Base-by-base conservation (phyloP, 2,888 invertebrate genomes). In the Sphaerophoria rueppellii region DNA sequence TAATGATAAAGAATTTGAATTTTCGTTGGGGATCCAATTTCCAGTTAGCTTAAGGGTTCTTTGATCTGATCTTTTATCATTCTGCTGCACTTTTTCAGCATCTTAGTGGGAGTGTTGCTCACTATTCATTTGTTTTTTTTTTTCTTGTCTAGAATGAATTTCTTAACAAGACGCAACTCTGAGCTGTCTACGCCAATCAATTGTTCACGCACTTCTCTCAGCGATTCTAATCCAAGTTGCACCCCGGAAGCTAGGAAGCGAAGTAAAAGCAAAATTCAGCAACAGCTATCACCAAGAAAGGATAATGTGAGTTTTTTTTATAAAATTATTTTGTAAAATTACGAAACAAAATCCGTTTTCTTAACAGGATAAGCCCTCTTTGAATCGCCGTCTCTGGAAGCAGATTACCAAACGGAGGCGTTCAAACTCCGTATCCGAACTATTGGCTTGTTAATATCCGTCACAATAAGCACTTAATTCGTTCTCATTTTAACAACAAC, bases 351-450 rank as follows among this genome's bases (percentile, higher is more conserved):
- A 12, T 48, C 54, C 12, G 55, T 63, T 72, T 34, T 61, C 11
- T 75, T 72, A 75, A 65, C 92, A 96, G 95, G 95, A 96, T 89
- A 95, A 95, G 91, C 95, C 95, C 90, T 95, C 95, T 90, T 92
- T 95, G 91, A 96, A 96, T 91, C 94, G 95, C 90, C 93, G 96
- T 89, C 95, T 96, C 91, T 96, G 96, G 96, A 96, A 95, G 92
- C 96, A 96, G 91, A 93, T 96, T 89, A 95, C 94, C 88, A 95
- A 94, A 93, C 93, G 96, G 91, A 93, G 95, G 87, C 94, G 95
- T 89, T 94, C 94, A 82, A 90, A 90, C 87, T 91, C 92, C 77
- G 90, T 92, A 58, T 91, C 91, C 80, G 92, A 92, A 87, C 89
- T 91, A 80, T 89, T 90, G 82, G 91, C 91, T 80, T 90, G 91